Conservation (phyloP, 2,888 invertebrate species). For the Microchrysa polita region DNA sequence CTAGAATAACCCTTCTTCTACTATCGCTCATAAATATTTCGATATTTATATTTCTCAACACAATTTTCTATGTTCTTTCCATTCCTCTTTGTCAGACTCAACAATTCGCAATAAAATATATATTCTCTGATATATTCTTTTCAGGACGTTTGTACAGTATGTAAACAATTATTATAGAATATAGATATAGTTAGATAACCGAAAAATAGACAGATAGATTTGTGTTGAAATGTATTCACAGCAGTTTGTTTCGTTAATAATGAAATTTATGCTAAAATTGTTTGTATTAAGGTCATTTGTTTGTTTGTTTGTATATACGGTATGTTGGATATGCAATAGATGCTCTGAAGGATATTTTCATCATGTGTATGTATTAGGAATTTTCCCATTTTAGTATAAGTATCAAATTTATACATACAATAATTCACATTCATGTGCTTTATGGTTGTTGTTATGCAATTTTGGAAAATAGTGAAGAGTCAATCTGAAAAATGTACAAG, state of each 20-base stretch:
- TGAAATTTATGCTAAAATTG: slow-evolving; percentile 12
- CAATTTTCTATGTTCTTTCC: not conserved
- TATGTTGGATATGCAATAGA: slow-evolving; percentile 47
- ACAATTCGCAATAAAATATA: not conserved
- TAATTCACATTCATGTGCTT: slow-evolving; percentile 3
- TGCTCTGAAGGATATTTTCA: not conserved
- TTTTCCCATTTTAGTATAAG: slow-evolving; percentile 8
- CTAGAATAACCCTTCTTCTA: not conserved
- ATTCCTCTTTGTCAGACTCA: not conserved
- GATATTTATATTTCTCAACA: not conserved
- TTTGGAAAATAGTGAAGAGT: no score
- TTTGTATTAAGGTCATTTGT: slow-evolving; percentile 24
- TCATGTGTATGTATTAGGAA: not conserved
- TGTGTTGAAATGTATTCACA: slow-evolving; percentile 36
- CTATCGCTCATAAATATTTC: not conserved
- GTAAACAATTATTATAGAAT: no score
- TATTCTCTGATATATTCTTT: not conserved
- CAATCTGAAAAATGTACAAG: not conserved
- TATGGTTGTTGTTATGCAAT: not conserved
- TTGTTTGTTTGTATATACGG: slow-evolving; percentile 40
- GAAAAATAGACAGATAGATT: no score
- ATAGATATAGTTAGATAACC: no score
- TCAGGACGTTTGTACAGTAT: no score
- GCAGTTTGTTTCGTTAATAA: slow-evolving; percentile 40
- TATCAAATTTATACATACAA: slow-evolving; percentile 22